Evolutionary conservation across 2,888 invertebrate species (phyloP), one percentile per base, ranked within the genome.

Genomic region (Microchrysa polita): DNA sequence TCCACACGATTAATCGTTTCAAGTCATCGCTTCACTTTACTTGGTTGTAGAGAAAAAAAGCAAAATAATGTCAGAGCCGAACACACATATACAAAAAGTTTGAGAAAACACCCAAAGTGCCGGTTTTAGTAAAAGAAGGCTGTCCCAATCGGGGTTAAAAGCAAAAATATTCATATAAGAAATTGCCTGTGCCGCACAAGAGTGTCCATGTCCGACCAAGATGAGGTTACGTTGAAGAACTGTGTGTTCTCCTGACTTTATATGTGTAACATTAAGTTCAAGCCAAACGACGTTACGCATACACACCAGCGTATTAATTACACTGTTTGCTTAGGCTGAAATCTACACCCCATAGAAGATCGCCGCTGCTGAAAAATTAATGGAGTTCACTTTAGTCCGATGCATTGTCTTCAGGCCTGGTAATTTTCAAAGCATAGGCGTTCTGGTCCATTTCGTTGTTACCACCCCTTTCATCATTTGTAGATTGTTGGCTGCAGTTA

Each of bases 251-350:
- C 12, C 20, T 22, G 2, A 5, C 20, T 57, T 18, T 22, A 57
- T n/a, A n/a, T 18, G 57, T 57, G 22, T 5, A 57, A 57, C 18
- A 57, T 57, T n/a, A n/a, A n/a, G n/a, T n/a, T n/a, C n/a, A n/a
- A 57, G 4, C 20, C 52, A 5, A 27, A 60, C 18, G n/a, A 60
- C 34, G 65, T 52, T 67, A 67, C 72, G 67, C 63, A 72, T 57
- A 71, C 74, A 71, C 74, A 72, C 60, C 53, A 69, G 67, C 67
- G 67, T 69, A 73, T 75, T 75, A 75, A 73, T 75, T 73, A 75
- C 65, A 75, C 73, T 75, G 73, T 75, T 75, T 75, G 71, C 75
- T 75, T 75, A 73, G 75, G 73, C 73, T 73, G 73, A 67, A 55
- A 60, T 75, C 63, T 73, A 65, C 65, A 73, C 73, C 67, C 53